Base-by-base conservation (phyloP, 2,888 invertebrate species). In the Tineola bisselliella region DNA sequence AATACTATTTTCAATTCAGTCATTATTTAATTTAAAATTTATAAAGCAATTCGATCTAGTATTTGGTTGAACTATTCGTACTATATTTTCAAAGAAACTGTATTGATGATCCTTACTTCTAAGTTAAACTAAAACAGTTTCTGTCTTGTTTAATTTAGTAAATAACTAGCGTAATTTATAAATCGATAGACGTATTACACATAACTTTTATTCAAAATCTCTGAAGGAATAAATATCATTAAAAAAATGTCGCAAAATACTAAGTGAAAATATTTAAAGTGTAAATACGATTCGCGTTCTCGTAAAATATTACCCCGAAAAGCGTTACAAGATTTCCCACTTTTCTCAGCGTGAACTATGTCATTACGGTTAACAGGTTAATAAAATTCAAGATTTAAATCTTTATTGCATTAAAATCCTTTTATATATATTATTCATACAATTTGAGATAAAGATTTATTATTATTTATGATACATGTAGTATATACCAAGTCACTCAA, bases 81-180 rank as follows among this genome's bases (percentile, higher is more conserved):
- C 56, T 19, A 56, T 25, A 56, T 13, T 30, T 25, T 25, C 8
- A 58, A 8, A 33, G 6, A 33, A 58, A 31, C 58, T 58, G 11
- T 58, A 58, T 58, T 33, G 58, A 58, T 58, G 58, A 58, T 58
- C 58, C 38, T 58, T 17, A 58, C 31, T 58, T 58, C 33, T 33
- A 58, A 15, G n/a, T 30, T 18, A 12, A 56, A n/a, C 19, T 56
- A 6, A 25, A 58, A 3, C 33, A 58, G 58, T 33, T 17, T 19
- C 58, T 33, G 12, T 4, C 48, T n/a, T 19, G 25, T 4, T 56
- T 56, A 56, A 56, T 56, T 56, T n/a, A 56, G 38, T 25, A 25
- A 25, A 25, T 25, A 25, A 25, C 25, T 25, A 25, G 6, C 25
- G 6, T 25, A 25, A 6, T 25, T 25, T 25, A 25, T 25, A 25